These are phyloP conservation scores for Oncorhynchus tshawytscha DNA, from an alignment of 2,113 vertebrate genomes.

Conservation along the genomic window DNA sequence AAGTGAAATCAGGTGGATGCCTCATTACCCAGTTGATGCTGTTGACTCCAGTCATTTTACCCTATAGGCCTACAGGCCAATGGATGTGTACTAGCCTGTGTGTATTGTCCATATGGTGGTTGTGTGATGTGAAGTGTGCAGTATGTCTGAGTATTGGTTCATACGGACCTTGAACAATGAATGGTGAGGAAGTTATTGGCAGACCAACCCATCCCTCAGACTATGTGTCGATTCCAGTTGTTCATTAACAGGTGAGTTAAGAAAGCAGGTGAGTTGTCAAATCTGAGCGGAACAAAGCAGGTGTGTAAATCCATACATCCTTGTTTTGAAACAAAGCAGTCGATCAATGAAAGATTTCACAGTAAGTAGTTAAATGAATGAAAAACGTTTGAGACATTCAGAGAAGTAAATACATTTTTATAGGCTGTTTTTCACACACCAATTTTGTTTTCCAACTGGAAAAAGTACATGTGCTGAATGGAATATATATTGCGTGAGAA, in stretches of 20 bases:
- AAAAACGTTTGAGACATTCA: no score
- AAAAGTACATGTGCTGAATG: no score
- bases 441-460: no score
- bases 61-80: no score
- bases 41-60: no score
- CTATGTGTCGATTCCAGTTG: slow-evolving; percentile 55
- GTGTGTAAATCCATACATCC: background rate
- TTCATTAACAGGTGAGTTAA: slow-evolving; percentile 64
- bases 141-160: slow-evolving; percentile 21
- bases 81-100: background rate
- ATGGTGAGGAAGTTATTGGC: slow-evolving; percentile 32
- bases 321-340: background rate
- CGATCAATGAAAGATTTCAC: background rate
- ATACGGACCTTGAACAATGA: slow-evolving; percentile 26
- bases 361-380: no score
- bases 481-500: no score
- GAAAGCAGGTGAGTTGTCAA: slow-evolving; percentile 19
- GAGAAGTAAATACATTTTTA: no score
- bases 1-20: no score
- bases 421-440: no score
- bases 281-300: slow-evolving; percentile 22
- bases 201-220: background rate
- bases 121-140: slow-evolving; percentile 2
- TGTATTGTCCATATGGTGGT: background rate
- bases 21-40: no score